Percentiles rank a stretch among this genome's conserved stretches.
phyloP scores from a whole-genome alignment of 2,888 invertebrate species.

The Cenopis cana region DNA sequence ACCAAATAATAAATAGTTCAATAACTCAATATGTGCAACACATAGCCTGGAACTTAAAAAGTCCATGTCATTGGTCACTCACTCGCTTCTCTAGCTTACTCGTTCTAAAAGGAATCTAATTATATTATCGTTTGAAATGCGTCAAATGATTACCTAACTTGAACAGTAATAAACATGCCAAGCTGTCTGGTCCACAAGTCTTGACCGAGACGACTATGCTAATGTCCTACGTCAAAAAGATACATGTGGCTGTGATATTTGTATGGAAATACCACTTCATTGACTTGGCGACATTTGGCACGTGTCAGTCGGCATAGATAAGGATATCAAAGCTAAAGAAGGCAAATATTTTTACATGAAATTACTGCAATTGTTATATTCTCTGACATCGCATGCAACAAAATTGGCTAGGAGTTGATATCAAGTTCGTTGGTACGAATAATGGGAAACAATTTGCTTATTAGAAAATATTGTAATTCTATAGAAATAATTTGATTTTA shows the following conservation, averaged over 20 bases:
- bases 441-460: neutral
- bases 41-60: neutral
- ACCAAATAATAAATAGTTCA: neutral
- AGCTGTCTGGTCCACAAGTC: slow-evolving; percentile 21
- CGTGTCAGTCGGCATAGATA: no score
- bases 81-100: neutral
- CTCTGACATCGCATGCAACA: neutral
- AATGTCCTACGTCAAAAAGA: neutral
- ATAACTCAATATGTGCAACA: neutral
- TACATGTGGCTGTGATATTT: no score
- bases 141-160: slow-evolving; percentile 8
- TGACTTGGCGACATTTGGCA: no score
- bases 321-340: no score
- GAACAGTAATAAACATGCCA: slow-evolving; percentile 33
- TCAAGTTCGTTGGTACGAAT: neutral
- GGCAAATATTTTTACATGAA: no score
- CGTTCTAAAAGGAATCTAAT: slow-evolving; percentile 10
- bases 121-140: slow-evolving; percentile 10
- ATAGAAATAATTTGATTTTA: no score
- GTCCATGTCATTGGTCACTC: no score
- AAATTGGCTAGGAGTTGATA: neutral
- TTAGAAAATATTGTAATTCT: neutral
- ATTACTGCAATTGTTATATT: neutral
- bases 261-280: no score
- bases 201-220: neutral